Percentiles rank a stretch among this genome's conserved stretches.
Conservation (phyloP, 2,113 vertebrate species). For the Cricetomys ansorgei region DNA sequence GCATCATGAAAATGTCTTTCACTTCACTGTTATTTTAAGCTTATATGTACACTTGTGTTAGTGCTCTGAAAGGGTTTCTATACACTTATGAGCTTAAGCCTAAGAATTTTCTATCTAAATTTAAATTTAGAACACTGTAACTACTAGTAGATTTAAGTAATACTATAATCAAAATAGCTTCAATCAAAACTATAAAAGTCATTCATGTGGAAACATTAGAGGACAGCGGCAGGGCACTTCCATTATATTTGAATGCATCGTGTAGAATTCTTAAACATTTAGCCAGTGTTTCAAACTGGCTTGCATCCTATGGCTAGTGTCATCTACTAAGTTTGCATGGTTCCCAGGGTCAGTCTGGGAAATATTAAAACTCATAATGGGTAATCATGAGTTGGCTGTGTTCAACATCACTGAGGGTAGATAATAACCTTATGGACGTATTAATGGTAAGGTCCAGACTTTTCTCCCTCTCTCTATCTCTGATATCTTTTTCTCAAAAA, state of each 20-base stretch:
- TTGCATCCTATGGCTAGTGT: constrained; percentile 44
- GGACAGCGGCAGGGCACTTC: background rate
- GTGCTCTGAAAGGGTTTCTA: background rate
- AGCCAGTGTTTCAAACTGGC: constrained; percentile 57
- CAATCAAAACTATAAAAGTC: constrained; percentile 54
- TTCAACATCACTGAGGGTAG: constrained; percentile 46
- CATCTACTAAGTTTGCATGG: background rate
- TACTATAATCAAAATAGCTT: constrained; percentile 11
- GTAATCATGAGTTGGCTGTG: constrained; percentile 30
- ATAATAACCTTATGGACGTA: constrained; percentile 44
- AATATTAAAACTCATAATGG: constrained; percentile 54
- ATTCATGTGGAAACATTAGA: constrained; percentile 13
- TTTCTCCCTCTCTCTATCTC: background rate
- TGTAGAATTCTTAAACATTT: constrained; percentile 34
- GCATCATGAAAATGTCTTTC: background rate
- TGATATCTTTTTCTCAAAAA: background rate
- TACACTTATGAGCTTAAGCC: background rate
- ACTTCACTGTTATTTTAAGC: background rate
- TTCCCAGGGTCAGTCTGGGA: constrained; percentile 22
- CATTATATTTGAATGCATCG: constrained; percentile 14
- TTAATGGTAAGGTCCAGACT: background rate
- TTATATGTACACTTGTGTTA: constrained; percentile 13
- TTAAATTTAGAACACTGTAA: constrained; percentile 49
- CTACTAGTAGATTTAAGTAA: constrained; percentile 32
- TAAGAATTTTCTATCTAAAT: constrained; percentile 27